phyloP scores from a whole-genome alignment of 2,888 invertebrate genomes.

The Diarsia mendica region DNA sequence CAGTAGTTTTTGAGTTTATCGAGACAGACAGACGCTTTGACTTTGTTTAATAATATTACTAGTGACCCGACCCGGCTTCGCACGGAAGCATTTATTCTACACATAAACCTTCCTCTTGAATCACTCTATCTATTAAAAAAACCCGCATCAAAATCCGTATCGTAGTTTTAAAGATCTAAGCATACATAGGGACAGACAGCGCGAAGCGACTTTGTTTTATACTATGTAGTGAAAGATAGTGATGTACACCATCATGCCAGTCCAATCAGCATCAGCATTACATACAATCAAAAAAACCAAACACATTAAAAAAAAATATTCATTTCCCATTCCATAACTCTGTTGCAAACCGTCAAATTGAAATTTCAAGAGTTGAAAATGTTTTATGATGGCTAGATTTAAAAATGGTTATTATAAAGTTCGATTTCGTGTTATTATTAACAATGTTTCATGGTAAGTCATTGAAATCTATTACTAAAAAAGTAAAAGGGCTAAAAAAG shows the following conservation, averaged over 20 bases:
- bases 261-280: not conserved
- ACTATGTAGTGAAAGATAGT: no score
- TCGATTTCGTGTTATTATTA: conserved; percentile 22
- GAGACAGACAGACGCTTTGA: no score
- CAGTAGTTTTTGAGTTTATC: no score
- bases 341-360: conserved; percentile 45
- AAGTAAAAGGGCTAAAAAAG: not conserved
- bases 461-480: conserved; percentile 3
- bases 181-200: no score
- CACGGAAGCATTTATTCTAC: no score
- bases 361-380: conserved; percentile 26
- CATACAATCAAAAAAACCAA: conserved; percentile 9
- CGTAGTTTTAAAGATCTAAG: no score
- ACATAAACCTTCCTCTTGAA: no score
- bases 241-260: not conserved
- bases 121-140: no score
- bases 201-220: no score
- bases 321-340: conserved; percentile 15
- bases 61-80: no score
- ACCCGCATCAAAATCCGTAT: no score
- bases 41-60: no score
- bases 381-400: conserved; percentile 41
- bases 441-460: conserved; percentile 36
- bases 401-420: conserved; percentile 34
- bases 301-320: conserved; percentile 20